phyloP scores from a whole-genome alignment of 2,797 vertebrate species.

The Pseudopleuronectes americanus region DNA sequence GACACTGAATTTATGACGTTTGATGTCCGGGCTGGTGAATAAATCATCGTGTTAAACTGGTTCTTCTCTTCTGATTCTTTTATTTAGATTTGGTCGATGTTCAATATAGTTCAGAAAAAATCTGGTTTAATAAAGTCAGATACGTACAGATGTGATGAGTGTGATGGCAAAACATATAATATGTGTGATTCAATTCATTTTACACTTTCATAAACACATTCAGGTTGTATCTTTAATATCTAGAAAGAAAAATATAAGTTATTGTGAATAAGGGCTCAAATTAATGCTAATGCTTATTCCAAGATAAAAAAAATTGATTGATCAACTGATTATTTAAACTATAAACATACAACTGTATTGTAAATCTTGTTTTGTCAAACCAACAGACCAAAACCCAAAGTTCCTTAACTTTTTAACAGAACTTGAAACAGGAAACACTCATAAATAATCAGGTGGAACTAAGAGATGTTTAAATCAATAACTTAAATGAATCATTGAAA shows the following conservation, averaged over 20 bases:
- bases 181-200: slow-evolving; percentile 38
- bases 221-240: slow-evolving; percentile 12
- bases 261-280: too few species aligned
- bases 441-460: too few species aligned
- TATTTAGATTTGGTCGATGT: slow-evolving; percentile 29
- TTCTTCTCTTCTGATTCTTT: slow-evolving; percentile 36
- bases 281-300: background rate
- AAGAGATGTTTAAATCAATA: too few species aligned
- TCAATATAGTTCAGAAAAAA: background rate
- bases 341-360: too few species aligned
- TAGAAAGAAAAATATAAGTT: too few species aligned
- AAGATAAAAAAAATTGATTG: background rate
- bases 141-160: slow-evolving; percentile 30
- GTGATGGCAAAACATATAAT: slow-evolving; percentile 18
- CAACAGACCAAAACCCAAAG: too few species aligned
- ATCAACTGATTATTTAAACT: background rate
- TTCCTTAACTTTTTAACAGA: too few species aligned
- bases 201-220: slow-evolving; percentile 30
- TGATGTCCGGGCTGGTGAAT: slow-evolving; percentile 32
- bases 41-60: slow-evolving; percentile 30
- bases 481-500: too few species aligned
- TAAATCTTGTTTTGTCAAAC: too few species aligned
- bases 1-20: slow-evolving; percentile 16
- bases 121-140: slow-evolving; percentile 57
- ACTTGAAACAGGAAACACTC: too few species aligned